Evolutionary conservation across 2,113 vertebrate genomes (phyloP).

Genomic region (Toxotes chatareus): DNA sequence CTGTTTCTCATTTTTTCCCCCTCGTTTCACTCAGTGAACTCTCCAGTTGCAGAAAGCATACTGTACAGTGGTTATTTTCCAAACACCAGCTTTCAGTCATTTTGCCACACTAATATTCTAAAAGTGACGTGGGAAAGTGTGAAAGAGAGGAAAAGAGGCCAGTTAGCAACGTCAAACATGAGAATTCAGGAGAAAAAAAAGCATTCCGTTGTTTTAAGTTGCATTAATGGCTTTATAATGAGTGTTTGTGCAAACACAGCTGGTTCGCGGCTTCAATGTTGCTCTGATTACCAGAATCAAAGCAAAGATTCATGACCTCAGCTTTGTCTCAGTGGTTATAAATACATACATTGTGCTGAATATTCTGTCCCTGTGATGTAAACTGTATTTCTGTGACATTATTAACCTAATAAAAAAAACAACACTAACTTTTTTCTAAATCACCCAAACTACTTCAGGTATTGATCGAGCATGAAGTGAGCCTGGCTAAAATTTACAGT

Average conservation of each 20-base stretch:
- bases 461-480: constrained; percentile 17
- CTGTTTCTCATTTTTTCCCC: constrained; percentile 45
- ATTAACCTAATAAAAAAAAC: neutral
- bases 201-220: constrained; percentile 27
- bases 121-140: constrained; percentile 27
- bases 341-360: neutral
- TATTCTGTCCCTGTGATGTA: neutral
- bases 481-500: constrained; percentile 20
- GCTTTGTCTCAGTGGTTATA: neutral
- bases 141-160: neutral
- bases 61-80: constrained; percentile 46
- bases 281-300: constrained; percentile 5
- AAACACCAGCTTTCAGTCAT: constrained; percentile 42
- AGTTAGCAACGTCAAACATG: neutral
- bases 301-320: constrained; percentile 22
- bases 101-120: constrained; percentile 20
- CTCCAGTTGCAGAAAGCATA: constrained; percentile 16
- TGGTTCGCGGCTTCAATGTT: constrained; percentile 3
- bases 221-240: constrained; percentile 32
- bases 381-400: neutral
- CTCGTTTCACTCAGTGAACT: constrained; percentile 46
- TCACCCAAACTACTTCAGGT: constrained; percentile 3
- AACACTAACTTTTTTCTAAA: neutral
- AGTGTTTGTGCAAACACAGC: constrained; percentile 16
- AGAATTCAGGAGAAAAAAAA: constrained; percentile 8